A percentile compares a stretch with the other conserved stretches of the same genome.
These are phyloP conservation scores for Stegana nigrithorax DNA, from an alignment of 2,888 invertebrate genomes.

Conservation along the genomic window DNA sequence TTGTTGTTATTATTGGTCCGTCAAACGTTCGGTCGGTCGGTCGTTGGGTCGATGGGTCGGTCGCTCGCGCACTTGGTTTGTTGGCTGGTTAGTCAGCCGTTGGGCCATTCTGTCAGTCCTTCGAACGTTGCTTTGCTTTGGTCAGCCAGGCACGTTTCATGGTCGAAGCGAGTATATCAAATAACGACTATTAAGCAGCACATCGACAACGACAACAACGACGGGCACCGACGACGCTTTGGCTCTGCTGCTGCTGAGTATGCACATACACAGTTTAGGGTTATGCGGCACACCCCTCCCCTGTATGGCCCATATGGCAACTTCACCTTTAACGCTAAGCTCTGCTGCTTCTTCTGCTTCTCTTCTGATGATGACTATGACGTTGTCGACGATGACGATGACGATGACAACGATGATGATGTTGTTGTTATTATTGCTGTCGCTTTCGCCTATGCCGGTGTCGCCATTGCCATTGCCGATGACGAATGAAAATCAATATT, in stretches of 20 bases:
- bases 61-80: too few relatives aligned
- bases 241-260: conserved; percentile 32
- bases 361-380: too few relatives aligned
- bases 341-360: too few relatives aligned
- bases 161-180: conserved; percentile 61
- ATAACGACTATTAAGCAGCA: conserved; percentile 65
- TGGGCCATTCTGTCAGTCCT: too few relatives aligned
- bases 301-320: too few relatives aligned
- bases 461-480: conserved; percentile 41
- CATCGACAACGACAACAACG: too few relatives aligned
- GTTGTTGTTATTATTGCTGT: conserved; percentile 43
- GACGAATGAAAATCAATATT: conserved; percentile 67
- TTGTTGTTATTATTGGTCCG: not conserved
- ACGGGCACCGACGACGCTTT: conserved; percentile 41
- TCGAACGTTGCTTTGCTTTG: too few relatives aligned
- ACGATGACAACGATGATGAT: conserved; percentile 34
- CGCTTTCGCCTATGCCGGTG: conserved; percentile 34
- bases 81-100: too few relatives aligned
- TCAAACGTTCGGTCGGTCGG: not conserved
- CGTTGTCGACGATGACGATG: conserved; percentile 26
- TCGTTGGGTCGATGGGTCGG: not conserved
- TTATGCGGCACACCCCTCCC: not conserved
- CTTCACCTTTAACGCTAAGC: not conserved
- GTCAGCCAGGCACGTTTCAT: conserved; percentile 56
- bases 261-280: not conserved